A percentile compares a stretch with the other conserved stretches of the same genome.
Evolutionary conservation across 2,888 invertebrate genomes (phyloP).

Genomic region (Operophtera brumata): DNA sequence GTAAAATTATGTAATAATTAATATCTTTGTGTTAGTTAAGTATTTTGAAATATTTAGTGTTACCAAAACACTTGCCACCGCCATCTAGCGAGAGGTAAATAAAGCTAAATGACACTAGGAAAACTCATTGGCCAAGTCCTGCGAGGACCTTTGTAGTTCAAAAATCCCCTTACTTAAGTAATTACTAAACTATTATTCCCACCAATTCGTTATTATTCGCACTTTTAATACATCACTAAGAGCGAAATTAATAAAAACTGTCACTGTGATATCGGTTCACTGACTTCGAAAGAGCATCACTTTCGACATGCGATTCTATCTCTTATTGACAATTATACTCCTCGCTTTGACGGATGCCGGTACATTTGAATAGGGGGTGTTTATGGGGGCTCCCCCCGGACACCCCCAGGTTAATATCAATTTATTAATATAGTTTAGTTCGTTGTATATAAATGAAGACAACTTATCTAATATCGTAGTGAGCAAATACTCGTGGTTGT

Average conservation of each 20-base stretch:
- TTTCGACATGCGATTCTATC: slow-evolving; percentile 45
- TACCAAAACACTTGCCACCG: too few relatives aligned
- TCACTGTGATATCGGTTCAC: slow-evolving; percentile 44
- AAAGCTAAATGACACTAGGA: too few relatives aligned
- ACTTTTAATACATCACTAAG: slow-evolving; percentile 36
- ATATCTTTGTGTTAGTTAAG: too few relatives aligned
- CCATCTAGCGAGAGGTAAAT: too few relatives aligned
- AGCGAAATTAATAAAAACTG: slow-evolving; percentile 69
- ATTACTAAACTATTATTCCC: too few relatives aligned
- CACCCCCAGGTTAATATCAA: slow-evolving; percentile 58
- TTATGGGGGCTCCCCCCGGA: slow-evolving; percentile 1
- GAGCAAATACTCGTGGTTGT: slow-evolving; percentile 63
- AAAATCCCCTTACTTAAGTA: too few relatives aligned
- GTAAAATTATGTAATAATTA: too few relatives aligned
- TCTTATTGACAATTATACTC: slow-evolving; percentile 67
- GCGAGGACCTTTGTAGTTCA: too few relatives aligned
- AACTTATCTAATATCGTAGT: slow-evolving; percentile 72
- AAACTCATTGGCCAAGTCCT: too few relatives aligned
- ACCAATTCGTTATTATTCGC: neutral
- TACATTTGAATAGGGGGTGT: slow-evolving; percentile 37
- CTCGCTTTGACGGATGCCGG: slow-evolving; percentile 55
- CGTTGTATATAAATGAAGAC: slow-evolving; percentile 59
- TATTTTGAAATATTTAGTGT: too few relatives aligned
- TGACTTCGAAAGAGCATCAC: slow-evolving; percentile 53
- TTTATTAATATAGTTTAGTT: slow-evolving; percentile 76